These are phyloP conservation scores for Gambelia wislizenii DNA, from an alignment of 2,797 vertebrate genomes.

Conservation along the genomic window DNA sequence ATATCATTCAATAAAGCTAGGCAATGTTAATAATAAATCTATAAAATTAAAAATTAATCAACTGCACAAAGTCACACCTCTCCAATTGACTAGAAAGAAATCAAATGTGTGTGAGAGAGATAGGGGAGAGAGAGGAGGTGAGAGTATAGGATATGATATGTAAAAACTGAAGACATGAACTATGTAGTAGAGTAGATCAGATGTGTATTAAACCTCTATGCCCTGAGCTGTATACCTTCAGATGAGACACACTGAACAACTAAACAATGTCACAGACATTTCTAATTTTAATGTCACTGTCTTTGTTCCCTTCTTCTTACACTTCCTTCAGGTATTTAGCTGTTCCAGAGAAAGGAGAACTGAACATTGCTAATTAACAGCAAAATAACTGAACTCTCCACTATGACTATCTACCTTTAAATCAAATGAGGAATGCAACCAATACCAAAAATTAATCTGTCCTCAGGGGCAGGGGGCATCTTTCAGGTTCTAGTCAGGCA, in stretches of 20 bases:
- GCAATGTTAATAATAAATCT: constrained; percentile 59
- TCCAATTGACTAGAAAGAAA: constrained; percentile 20
- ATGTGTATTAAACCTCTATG: constrained; percentile 49
- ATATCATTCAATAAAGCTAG: constrained; percentile 57
- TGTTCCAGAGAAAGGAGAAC: constrained; percentile 51
- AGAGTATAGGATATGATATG: constrained; percentile 40
- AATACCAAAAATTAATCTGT: constrained; percentile 83
- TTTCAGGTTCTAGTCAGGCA: constrained; percentile 84
- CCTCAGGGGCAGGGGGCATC: constrained; percentile 78
- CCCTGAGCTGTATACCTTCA: not conserved
- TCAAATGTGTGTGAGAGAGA: constrained; percentile 27
- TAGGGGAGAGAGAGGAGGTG: not conserved
- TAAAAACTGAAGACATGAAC: constrained; percentile 48
- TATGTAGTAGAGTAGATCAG: constrained; percentile 35
- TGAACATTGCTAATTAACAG: constrained; percentile 71
- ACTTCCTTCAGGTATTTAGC: constrained; percentile 36
- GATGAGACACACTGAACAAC: constrained; percentile 19
- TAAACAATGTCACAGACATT: constrained; percentile 3
- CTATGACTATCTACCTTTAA: constrained; percentile 76
- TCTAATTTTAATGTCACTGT: constrained; percentile 53
- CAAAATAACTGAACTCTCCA: constrained; percentile 71
- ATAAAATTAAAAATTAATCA: constrained; percentile 22
- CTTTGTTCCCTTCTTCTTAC: constrained; percentile 15
- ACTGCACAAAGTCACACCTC: not conserved
- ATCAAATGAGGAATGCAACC: constrained; percentile 80